Conservation (phyloP, 2,888 invertebrate species). For the Liodrosophila aerea region DNA sequence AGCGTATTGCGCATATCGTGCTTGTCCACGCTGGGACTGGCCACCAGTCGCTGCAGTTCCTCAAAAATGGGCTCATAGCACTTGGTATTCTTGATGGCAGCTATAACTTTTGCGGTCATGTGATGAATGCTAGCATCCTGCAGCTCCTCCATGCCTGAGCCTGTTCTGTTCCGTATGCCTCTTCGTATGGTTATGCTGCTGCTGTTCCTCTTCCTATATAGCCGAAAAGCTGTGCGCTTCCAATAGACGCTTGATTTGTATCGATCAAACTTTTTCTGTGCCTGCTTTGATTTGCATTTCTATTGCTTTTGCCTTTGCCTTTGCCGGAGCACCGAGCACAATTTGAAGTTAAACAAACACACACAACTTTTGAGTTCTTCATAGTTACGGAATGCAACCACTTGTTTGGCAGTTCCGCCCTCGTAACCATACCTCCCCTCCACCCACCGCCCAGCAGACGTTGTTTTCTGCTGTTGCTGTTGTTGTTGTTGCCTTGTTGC, state of each 20-base stretch:
- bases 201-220: constrained; percentile 19
- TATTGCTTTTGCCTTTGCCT: constrained; percentile 4
- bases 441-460: too few species aligned
- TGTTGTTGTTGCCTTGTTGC: too few species aligned
- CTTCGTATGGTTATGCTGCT: constrained; percentile 14
- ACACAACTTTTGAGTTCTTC: constrained; percentile 48
- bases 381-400: constrained; percentile 77
- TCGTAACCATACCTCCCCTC: constrained; percentile 2
- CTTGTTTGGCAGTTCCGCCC: constrained; percentile 48
- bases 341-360: constrained; percentile 10
- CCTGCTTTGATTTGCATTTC: constrained; percentile 51
- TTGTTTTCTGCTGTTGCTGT: too few species aligned
- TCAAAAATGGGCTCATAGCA: constrained; percentile 90
- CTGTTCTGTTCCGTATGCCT: constrained; percentile 8
- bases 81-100: constrained; percentile 89
- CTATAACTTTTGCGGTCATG: constrained; percentile 90
- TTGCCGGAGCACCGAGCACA: too few species aligned
- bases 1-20: constrained; percentile 91
- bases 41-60: constrained; percentile 90
- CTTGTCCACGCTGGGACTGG: constrained; percentile 89
- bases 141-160: constrained; percentile 80
- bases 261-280: constrained; percentile 65
- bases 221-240: constrained; percentile 34
- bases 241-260: constrained; percentile 50
- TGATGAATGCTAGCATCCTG: constrained; percentile 85